Percentiles rank a stretch among this genome's conserved stretches.
These are phyloP conservation scores for Desmodus rotundus DNA, from an alignment of 2,113 vertebrate genomes.

Conservation along the genomic window DNA sequence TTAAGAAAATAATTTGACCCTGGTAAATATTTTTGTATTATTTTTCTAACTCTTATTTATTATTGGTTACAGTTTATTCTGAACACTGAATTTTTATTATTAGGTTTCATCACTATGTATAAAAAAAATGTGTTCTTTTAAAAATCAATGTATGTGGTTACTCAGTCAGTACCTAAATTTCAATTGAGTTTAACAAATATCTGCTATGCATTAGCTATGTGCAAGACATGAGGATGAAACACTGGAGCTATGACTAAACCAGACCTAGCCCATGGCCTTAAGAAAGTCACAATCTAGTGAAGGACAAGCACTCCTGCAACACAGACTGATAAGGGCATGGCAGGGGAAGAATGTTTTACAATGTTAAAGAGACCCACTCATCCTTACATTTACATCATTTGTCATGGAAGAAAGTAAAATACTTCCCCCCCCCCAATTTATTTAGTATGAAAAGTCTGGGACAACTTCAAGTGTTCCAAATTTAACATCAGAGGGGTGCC, in stretches of 20 bases:
- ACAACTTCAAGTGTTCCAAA: too few species aligned
- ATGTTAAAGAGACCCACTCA: not conserved
- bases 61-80: slow-evolving; percentile 3
- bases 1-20: slow-evolving; percentile 25
- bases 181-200: not conserved
- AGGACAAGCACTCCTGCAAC: not conserved
- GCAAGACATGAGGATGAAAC: not conserved
- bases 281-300: not conserved
- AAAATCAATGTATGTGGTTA: not conserved
- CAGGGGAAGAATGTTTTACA: not conserved
- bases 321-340: not conserved
- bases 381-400: not conserved
- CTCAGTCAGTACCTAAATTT: not conserved
- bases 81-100: slow-evolving; percentile 16
- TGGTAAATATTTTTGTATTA: not conserved
- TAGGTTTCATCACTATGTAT: not conserved
- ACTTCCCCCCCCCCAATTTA: not conserved
- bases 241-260: not conserved
- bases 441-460: not conserved
- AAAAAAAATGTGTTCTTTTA: not conserved
- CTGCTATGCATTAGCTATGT: not conserved
- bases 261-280: not conserved
- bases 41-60: not conserved
- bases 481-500: too few species aligned
- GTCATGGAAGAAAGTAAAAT: not conserved